Base-by-base conservation (phyloP, 2,888 invertebrate species). In the Neoitamus cyanurus region DNA sequence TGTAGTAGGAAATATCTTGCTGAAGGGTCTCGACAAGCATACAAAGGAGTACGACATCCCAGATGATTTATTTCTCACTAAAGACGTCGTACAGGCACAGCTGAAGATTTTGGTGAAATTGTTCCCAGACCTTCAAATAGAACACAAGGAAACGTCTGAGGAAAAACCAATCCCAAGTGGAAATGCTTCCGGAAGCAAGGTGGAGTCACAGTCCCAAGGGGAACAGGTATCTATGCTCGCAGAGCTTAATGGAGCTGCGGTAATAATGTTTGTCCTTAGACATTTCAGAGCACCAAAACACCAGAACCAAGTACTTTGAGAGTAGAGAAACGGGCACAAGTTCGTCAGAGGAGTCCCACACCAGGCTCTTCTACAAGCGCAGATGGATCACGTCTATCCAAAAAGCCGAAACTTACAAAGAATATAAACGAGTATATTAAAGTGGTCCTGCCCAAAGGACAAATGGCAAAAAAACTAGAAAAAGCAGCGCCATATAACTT, bases 401-500 rank as follows among this genome's bases (percentile, higher is more conserved):
- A 91, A 83, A 91, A 90, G 84, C 89, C 88, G 30, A 91, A 89
- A 86, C 87, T 91, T 0, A 87, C 86, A 13, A 88, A 88, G n/a
- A 89, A 91, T 86, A 90, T 91, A 25, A 88, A 89, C 2, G 88
- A 90, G 86, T 87, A 93, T 92, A 90, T 94, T 3, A 92, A 92
- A 0, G 93, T 94, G 2, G 93, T 94, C 0, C 89, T 92, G 0
- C 93, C 94, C 0, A 92, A 92, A 83, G 94, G 94, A 37, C 91
- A 93, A 75, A 95, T 96, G 93, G 93, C 93, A 0, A 91, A 92
- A 13, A 95, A 96, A 88, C 92, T 95, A 88, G 92, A 93, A 25
- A 92, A 93, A 0, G 93, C 94, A 9, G 93, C 93, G 0, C 97
- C 97, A 0, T 96, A 95, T 87, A 92, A 95, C 88, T 91, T 96